These are phyloP conservation scores for Parasteatoda tepidariorum DNA, from an alignment of 1,140 invertebrate species.

Conservation along the genomic window DNA sequence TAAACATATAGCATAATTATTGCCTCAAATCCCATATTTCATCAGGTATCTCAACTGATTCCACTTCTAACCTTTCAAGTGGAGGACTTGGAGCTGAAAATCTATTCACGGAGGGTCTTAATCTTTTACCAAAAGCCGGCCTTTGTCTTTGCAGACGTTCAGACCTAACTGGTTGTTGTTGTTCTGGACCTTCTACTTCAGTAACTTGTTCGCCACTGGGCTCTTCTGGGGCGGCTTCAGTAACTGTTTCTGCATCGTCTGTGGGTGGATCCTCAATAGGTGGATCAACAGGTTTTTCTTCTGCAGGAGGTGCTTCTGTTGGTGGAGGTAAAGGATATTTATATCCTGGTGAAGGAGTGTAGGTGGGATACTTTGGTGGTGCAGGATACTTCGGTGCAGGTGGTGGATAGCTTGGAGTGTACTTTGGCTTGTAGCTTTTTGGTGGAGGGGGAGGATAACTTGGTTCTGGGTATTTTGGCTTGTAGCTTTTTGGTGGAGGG, in stretches of 20 bases:
- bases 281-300: background rate
- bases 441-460: slow-evolving; percentile 8
- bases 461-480: slow-evolving; percentile 9
- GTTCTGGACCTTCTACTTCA: background rate
- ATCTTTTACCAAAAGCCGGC: slow-evolving; percentile 37
- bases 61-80: slow-evolving; percentile 2
- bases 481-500: no score
- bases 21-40: slow-evolving; percentile 37
- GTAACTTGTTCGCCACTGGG: background rate
- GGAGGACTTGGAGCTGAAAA: background rate
- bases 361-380: slow-evolving; percentile 8
- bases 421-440: background rate
- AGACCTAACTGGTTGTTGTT: no score
- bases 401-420: slow-evolving; percentile 12
- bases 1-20: no score
- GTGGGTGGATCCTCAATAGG: background rate
- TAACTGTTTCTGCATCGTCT: background rate
- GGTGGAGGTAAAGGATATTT: slow-evolving; percentile 34
- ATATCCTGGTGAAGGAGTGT: slow-evolving; percentile 35
- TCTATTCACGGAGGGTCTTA: background rate
- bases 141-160: background rate
- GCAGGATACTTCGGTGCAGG: slow-evolving; percentile 7
- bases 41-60: slow-evolving; percentile 15
- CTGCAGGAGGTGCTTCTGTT: slow-evolving; percentile 6
- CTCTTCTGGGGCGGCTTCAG: background rate